These are phyloP conservation scores for Brachionus manjavacas DNA, from an alignment of 1,140 invertebrate genomes.

Conservation along the genomic window DNA sequence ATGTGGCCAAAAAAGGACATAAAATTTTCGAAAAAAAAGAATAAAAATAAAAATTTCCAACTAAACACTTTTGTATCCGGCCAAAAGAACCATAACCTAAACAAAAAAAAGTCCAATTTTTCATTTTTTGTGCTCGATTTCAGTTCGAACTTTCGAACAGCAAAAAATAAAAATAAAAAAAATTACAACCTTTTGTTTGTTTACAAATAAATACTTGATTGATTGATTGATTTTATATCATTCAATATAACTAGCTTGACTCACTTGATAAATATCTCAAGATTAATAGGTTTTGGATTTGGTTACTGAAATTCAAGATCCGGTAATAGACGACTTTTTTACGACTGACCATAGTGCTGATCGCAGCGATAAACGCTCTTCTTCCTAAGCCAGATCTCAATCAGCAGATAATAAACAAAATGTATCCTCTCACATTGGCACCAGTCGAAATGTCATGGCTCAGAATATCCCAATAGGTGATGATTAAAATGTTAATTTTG, in stretches of 20 bases:
- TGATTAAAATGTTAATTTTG: constrained; percentile 34
- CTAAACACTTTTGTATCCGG: neutral
- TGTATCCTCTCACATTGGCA: constrained; percentile 12
- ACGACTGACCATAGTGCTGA: neutral
- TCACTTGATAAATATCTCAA: constrained; percentile 29
- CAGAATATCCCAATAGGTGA: neutral
- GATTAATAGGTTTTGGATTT: constrained; percentile 34
- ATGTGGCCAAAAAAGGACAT: too few relatives aligned
- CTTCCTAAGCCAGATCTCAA: constrained; percentile 9
- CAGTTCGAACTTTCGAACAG: neutral
- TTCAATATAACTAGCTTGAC: constrained; percentile 20
- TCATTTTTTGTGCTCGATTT: constrained; percentile 24
- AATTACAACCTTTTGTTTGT: neutral
- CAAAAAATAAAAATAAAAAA: neutral
- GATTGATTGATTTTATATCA: constrained; percentile 34
- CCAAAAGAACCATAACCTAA: neutral
- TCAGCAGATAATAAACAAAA: neutral
- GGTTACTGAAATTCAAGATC: constrained; percentile 38
- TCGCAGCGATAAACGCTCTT: neutral
- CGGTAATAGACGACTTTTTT: constrained; percentile 17
- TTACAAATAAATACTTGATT: constrained; percentile 8
- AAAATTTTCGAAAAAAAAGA: too few relatives aligned
- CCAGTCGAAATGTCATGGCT: constrained; percentile 10
- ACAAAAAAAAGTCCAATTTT: neutral
- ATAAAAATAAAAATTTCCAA: too few relatives aligned